Evolutionary conservation across 2,888 invertebrate species (phyloP), one percentile per base, ranked within the genome.

Genomic region (Blastobasis lacticolella): DNA sequence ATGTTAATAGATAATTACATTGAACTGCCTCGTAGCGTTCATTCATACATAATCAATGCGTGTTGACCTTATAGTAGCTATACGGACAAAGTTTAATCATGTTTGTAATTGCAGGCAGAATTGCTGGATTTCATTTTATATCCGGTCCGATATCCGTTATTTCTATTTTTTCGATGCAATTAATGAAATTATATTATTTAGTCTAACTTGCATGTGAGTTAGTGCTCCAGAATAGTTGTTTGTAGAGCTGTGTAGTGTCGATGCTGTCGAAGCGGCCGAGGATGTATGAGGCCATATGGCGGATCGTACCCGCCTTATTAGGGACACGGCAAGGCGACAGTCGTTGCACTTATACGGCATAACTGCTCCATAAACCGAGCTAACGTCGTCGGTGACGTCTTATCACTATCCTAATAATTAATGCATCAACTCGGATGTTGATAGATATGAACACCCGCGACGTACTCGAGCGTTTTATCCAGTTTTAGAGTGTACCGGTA

Each of bases 291-390:
- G 77, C 88, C 88, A 88, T 87, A 88, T 87, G 88, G 88, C 80
- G 75, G 78, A 68, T 67, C 71, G 70, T 8, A 42, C 75, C 69
- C 66, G 60, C 88, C 88, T 75, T 87, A 88, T 87, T 81, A 76
- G 87, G 87, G 81, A 77, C 73, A 71, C 71, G 64, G 76, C 88
- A 86, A 88, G 88, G 88, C 85, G 76, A 86, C 81, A 86, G 85
- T 85, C 80, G 87, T 83, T 88, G 88, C 88, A 84, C 88, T 78
- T 88, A 87, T 88, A 88, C 79, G 88, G 88, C 74, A 64, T 75
- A 81, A 82, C 74, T 81, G 83, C 76, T 85, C 82, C 70, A 85
- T 77, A 83, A 79, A 72, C 73, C 5, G 58, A 64, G 63, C 69
- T 68, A 70, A 72, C 66, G 61, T 66, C 59, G 58, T 23, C 23